Evolutionary conservation across 2,113 vertebrate genomes (phyloP).

Genomic region (Zosterops japonicus): DNA sequence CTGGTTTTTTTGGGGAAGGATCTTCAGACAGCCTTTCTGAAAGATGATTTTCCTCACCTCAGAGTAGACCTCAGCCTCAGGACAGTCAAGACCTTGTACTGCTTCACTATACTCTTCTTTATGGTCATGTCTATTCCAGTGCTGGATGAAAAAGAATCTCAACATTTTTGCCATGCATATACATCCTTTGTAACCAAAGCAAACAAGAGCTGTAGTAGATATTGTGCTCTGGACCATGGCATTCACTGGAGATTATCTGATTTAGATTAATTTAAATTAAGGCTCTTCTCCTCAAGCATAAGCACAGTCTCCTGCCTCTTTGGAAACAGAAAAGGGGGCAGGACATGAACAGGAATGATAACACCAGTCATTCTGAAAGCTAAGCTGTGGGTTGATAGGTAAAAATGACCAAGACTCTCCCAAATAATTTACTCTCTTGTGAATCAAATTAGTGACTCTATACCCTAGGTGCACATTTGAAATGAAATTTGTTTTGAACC

Average conservation of each 20-base stretch:
- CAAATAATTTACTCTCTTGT: background rate
- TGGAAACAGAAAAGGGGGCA: background rate
- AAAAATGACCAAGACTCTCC: background rate
- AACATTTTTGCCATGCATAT: background rate
- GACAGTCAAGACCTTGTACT: background rate
- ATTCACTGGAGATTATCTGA: background rate
- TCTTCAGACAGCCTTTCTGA: background rate
- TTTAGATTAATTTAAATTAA: background rate
- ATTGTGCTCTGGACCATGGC: background rate
- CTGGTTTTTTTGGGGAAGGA: background rate
- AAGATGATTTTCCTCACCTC: background rate
- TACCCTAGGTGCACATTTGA: background rate
- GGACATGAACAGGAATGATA: background rate
- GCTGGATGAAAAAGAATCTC: background rate
- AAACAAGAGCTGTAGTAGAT: background rate
- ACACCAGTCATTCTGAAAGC: background rate
- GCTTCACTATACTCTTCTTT: background rate
- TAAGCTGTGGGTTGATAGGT: background rate
- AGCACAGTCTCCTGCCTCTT: background rate
- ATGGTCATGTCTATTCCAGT: background rate
- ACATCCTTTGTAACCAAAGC: background rate
- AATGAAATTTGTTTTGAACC: background rate
- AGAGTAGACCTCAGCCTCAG: background rate
- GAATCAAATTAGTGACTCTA: background rate
- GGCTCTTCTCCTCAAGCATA: background rate